Evolutionary conservation across 2,113 vertebrate genomes (phyloP).

Genomic region (Indicator maculatus): DNA sequence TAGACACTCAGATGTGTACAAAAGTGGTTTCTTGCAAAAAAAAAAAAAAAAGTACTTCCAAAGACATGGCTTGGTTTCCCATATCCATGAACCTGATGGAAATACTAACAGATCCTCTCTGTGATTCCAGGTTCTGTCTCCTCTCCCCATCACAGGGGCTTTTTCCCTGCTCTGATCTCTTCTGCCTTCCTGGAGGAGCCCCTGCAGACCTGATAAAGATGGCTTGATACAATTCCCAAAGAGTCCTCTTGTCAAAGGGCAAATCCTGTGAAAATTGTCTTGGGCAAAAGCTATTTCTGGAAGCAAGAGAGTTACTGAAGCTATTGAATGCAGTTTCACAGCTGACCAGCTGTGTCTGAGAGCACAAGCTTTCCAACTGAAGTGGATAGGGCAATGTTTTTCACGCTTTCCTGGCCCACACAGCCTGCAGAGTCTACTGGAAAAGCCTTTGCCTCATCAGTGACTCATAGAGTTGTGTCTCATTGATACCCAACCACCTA

Average conservation of each 20-base stretch:
- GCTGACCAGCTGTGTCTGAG: neutral
- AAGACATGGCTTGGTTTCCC: neutral
- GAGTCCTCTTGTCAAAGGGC: neutral
- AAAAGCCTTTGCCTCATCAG: neutral
- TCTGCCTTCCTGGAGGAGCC: neutral
- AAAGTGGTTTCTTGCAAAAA: neutral
- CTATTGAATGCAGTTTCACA: neutral
- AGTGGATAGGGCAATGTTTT: neutral
- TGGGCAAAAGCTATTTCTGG: neutral
- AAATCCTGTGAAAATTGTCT: neutral
- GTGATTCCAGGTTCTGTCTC: neutral
- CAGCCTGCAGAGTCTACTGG: neutral
- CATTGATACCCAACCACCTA: neutral
- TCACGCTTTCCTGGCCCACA: neutral
- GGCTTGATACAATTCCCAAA: neutral
- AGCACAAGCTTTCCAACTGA: neutral
- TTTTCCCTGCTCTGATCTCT: neutral
- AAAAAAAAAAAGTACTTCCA: neutral
- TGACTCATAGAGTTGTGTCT: accelerated
- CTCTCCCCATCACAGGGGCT: neutral
- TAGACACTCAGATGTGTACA: neutral
- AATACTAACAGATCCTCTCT: neutral
- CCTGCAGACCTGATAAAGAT: neutral
- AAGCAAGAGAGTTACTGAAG: neutral
- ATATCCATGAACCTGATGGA: neutral